Conservation (phyloP, 2,888 invertebrate species). For the Synergus itoensis region DNA sequence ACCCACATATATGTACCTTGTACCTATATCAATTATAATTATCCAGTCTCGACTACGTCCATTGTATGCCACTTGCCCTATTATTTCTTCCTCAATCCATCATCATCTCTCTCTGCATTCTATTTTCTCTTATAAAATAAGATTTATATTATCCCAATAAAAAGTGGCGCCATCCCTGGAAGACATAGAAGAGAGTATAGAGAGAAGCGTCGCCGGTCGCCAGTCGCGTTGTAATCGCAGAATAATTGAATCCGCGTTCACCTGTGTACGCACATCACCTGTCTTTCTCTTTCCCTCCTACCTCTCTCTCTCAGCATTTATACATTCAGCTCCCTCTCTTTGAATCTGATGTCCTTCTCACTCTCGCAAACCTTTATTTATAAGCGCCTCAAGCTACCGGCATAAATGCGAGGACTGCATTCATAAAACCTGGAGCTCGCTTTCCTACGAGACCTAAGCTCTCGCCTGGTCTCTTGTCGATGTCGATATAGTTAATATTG, state of each 20-base stretch:
- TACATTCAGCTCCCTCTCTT: conserved; percentile 34
- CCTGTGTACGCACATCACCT: conserved; percentile 48
- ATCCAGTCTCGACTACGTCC: background rate
- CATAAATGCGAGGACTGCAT: conserved; percentile 73
- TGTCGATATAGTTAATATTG: background rate
- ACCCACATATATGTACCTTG: too few species aligned
- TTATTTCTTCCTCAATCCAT: conserved; percentile 11
- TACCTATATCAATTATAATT: background rate
- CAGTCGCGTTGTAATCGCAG: conserved; percentile 73
- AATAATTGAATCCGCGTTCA: conserved; percentile 74
- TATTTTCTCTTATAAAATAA: conserved; percentile 24
- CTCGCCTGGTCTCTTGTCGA: conserved; percentile 42
- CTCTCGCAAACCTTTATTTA: conserved; percentile 69
- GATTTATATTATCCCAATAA: conserved; percentile 11
- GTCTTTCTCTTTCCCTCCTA: conserved; percentile 42
- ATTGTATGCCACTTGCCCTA: conserved; percentile 6
- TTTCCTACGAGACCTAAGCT: conserved; percentile 56
- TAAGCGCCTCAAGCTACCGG: conserved; percentile 71
- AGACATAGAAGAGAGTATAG: conserved; percentile 20
- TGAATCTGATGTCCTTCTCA: conserved; percentile 44
- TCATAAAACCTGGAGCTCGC: conserved; percentile 67
- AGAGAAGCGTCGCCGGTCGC: conserved; percentile 43
- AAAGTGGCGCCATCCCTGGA: conserved; percentile 31
- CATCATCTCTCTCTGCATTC: background rate
- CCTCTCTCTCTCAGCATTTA: conserved; percentile 20